Evolutionary conservation across 2,797 vertebrate species (phyloP), one percentile per base, ranked within the genome.

Genomic region (Mionectes olivaceus): DNA sequence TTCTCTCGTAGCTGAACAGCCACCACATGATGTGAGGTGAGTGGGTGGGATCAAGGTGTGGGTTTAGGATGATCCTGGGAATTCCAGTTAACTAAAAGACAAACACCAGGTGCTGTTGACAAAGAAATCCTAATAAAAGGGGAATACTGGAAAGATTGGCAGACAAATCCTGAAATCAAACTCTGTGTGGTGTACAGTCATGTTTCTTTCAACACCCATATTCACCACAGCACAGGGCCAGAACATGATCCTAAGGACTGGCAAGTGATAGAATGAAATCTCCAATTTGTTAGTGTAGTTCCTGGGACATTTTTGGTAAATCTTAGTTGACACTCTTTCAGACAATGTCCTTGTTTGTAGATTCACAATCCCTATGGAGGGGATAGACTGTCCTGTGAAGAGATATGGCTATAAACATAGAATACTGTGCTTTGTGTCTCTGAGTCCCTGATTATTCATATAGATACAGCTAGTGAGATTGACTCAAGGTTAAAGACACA

Each of bases 371-470:
- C 13, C 21, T 59, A 1, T 9, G 23, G 28, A 16, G 22, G 57
- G 2, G 5, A 30, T 4, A 22, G 24, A 63, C 4, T n/a, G 35
- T 32, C 22, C 17, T 32, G 25, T 41, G 53, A 46, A 32, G 50
- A 19, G 50, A 30, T 22, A 8, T 10, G 44, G 15, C 24, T n/a
- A n/a, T 0, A 6, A 67, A 10, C 13, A 27, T 0, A 9, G 21
- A 10, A 5, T 35, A 30, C 21, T 74, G 35, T 65, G 47, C 13
- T 82, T 69, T 46, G 37, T 56, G 67, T 11, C 6, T 2, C 32
- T 43, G 19, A 37, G 52, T 28, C 27, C 5, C 7, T 16, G 37
- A 14, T 52, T 73, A 25, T 33, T 74, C 16, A 10, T 28, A 16
- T 4, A n/a, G 43, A 52, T 59, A 32, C 0, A 79, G 1, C 9